Evolutionary conservation across 1,140 invertebrate species (phyloP).

Genomic region (Halictus rubicundus): DNA sequence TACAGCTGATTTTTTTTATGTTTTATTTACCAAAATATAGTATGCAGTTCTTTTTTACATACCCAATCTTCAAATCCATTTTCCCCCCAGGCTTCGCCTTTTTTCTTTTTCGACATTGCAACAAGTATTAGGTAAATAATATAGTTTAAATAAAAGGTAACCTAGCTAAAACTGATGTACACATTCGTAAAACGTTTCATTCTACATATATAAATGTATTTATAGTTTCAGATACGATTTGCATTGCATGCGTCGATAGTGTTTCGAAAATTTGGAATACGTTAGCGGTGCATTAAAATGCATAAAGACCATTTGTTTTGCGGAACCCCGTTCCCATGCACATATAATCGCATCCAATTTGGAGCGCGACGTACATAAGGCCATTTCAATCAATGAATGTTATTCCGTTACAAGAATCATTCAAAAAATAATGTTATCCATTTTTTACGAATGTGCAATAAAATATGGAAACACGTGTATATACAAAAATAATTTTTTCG

Average conservation of each 20-base stretch:
- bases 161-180: neutral
- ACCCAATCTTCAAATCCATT: slow-evolving; percentile 76
- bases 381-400: slow-evolving; percentile 8
- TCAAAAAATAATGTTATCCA: neutral
- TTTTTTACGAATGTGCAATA: slow-evolving; percentile 12
- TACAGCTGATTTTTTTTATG: slow-evolving; percentile 1
- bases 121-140: neutral
- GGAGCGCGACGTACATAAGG: neutral
- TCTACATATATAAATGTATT: too few species aligned
- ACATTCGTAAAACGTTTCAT: neutral
- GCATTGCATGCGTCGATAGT: neutral
- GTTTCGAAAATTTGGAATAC: neutral
- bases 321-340: neutral
- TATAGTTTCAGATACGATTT: neutral
- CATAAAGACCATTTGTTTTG: neutral
- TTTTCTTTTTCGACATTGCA: slow-evolving; percentile 54
- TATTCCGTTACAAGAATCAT: neutral
- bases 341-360: neutral
- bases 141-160: too few species aligned
- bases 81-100: slow-evolving; percentile 42
- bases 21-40: neutral
- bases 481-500: slow-evolving; percentile 32
- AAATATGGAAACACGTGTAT: neutral
- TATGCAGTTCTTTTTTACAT: slow-evolving; percentile 29
- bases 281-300: neutral